Evolutionary conservation across 1,140 invertebrate species (phyloP).

Genomic region (Polypedilum vanderplanki): DNA sequence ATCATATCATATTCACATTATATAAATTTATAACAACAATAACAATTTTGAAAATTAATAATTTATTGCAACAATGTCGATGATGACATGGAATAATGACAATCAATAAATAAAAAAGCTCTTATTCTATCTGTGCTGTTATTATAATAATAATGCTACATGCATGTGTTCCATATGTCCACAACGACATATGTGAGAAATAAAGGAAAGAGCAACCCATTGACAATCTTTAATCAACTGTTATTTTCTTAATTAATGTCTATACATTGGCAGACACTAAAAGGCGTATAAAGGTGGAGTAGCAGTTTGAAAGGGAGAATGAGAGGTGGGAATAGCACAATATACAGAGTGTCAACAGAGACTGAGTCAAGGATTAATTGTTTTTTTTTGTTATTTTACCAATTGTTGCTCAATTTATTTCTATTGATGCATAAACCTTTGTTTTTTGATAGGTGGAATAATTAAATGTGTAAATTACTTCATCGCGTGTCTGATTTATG

Average conservation of each 20-base stretch:
- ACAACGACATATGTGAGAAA: not conserved
- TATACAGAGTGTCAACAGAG: not conserved
- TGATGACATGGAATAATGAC: constrained; percentile 11
- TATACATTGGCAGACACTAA: not conserved
- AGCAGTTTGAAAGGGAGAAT: not conserved
- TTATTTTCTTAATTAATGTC: constrained; percentile 9
- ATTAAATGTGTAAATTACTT: constrained; percentile 14
- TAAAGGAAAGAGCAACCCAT: too few species aligned
- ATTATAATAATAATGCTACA: too few species aligned
- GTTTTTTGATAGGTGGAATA: not conserved
- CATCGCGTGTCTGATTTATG: constrained; percentile 17
- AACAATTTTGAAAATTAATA: constrained; percentile 14
- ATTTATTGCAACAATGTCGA: constrained; percentile 14
- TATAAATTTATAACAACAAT: not conserved
- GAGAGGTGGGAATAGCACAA: not conserved
- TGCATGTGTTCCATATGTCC: not conserved
- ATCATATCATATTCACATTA: too few species aligned
- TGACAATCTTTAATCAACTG: constrained; percentile 13
- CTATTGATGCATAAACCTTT: not conserved
- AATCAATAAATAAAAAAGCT: not conserved
- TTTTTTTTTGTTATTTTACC: constrained; percentile 3
- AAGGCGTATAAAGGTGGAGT: not conserved
- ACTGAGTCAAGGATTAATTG: not conserved
- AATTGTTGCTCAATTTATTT: not conserved
- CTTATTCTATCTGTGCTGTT: too few species aligned